phyloP scores from a whole-genome alignment of 2,113 vertebrate species.

The Azemiops feae region DNA sequence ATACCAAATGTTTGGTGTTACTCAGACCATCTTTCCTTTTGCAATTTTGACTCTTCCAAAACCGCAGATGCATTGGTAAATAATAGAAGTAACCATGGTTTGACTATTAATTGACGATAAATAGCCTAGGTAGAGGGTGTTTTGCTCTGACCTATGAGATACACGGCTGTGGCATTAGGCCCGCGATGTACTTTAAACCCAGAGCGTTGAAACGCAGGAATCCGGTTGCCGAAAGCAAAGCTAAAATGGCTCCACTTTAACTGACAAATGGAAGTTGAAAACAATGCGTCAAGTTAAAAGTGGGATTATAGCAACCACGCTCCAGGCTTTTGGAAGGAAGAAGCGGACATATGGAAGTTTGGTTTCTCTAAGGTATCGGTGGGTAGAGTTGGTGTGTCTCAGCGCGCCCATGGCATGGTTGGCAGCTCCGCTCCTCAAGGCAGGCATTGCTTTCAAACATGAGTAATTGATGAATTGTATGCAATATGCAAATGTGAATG shows the following conservation, averaged over 20 bases:
- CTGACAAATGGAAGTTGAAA: constrained; percentile 28
- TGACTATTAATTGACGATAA: background rate
- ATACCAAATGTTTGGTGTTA: background rate
- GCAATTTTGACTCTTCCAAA: background rate
- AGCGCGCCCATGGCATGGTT: constrained; percentile 59
- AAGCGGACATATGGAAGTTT: constrained; percentile 69
- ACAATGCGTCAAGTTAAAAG: background rate
- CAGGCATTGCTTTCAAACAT: constrained; percentile 78
- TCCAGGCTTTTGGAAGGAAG: constrained; percentile 16
- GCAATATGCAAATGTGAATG: constrained; percentile 83
- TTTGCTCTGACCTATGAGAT: background rate
- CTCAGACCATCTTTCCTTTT: background rate
- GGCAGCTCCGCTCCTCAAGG: constrained; percentile 70
- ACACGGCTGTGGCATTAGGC: background rate
- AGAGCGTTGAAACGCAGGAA: background rate
- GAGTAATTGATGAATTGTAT: constrained; percentile 86
- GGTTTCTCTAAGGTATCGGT: constrained; percentile 64
- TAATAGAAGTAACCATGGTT: background rate
- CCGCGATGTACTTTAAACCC: background rate
- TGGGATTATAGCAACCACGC: constrained; percentile 24
- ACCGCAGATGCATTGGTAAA: background rate
- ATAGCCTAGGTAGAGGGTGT: background rate
- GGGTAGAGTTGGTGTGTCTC: constrained; percentile 45
- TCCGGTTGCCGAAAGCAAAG: background rate
- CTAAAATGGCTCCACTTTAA: background rate